Conservation (phyloP, 2,888 invertebrate species). For the Ophion ventricosus region DNA sequence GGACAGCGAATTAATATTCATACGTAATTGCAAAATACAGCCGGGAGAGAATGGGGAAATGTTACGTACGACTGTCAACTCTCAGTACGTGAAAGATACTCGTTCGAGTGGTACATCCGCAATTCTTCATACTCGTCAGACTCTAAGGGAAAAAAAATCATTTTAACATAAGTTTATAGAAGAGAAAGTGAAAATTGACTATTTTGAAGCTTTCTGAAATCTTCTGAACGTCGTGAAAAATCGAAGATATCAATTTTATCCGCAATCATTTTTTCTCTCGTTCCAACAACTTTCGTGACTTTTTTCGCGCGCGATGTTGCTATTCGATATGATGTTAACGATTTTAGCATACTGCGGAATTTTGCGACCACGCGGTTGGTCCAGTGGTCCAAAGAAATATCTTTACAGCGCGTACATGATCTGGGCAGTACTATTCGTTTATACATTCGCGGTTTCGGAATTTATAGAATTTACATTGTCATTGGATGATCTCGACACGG, state of each 20-base stretch:
- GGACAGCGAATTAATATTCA: neutral
- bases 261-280: neutral
- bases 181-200: neutral
- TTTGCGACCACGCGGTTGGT: slow-evolving; percentile 41
- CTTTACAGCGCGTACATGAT: slow-evolving; percentile 45
- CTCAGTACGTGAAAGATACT: neutral
- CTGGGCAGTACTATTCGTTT: slow-evolving; percentile 32
- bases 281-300: neutral
- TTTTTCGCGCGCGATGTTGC: neutral
- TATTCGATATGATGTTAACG: neutral
- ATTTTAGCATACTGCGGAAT: slow-evolving; percentile 28
- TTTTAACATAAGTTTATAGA: neutral
- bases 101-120: neutral
- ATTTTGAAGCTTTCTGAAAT: too few relatives aligned
- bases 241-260: too few relatives aligned
- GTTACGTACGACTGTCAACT: too few relatives aligned
- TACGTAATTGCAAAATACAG: neutral
- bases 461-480: slow-evolving; percentile 33
- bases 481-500: slow-evolving; percentile 31
- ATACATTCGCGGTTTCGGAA: slow-evolving; percentile 25
- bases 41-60: neutral
- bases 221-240: too few relatives aligned
- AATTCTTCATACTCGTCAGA: too few relatives aligned
- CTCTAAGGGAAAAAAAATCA: neutral
- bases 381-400: slow-evolving; percentile 47